A percentile compares a stretch with the other conserved stretches of the same genome.
Evolutionary conservation across 2,797 vertebrate genomes (phyloP).

Genomic region (Mallotus villosus): DNA sequence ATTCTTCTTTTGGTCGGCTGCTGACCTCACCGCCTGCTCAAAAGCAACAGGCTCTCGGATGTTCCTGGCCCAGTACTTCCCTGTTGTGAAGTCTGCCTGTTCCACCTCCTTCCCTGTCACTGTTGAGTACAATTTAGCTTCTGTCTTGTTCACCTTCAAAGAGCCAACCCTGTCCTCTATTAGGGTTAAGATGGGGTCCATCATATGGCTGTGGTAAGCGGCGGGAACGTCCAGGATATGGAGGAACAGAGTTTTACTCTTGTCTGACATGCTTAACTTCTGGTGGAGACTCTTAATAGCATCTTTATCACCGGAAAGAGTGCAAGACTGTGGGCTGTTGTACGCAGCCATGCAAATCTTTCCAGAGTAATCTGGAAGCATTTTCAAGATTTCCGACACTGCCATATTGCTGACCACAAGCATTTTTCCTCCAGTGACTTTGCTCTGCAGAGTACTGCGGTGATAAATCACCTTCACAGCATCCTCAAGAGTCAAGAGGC

Average conservation of each 20-base stretch:
- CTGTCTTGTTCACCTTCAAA: slow-evolving; percentile 62
- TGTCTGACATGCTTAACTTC: slow-evolving; percentile 63
- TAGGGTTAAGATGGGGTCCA: slow-evolving; percentile 78
- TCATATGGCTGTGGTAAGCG: slow-evolving; percentile 86
- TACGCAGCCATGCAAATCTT: slow-evolving; percentile 79
- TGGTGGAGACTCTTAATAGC: slow-evolving; percentile 65
- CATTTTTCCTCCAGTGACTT: slow-evolving; percentile 81
- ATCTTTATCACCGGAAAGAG: slow-evolving; percentile 80
- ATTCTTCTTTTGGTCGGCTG: slow-evolving; percentile 65
- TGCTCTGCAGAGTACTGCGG: slow-evolving; percentile 78
- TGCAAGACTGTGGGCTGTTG: slow-evolving; percentile 84
- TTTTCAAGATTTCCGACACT: slow-evolving; percentile 70
- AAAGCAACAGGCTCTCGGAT: slow-evolving; percentile 80
- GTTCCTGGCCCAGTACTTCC: slow-evolving; percentile 82
- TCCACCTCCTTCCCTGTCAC: slow-evolving; percentile 74
- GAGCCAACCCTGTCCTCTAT: slow-evolving; percentile 64
- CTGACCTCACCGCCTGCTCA: slow-evolving; percentile 69
- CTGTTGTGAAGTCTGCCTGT: slow-evolving; percentile 73
- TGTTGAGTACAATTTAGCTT: slow-evolving; percentile 80
- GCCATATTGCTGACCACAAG: slow-evolving; percentile 82
- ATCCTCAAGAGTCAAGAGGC: slow-evolving; percentile 81
- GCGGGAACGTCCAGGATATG: slow-evolving; percentile 75
- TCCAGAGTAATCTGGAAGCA: slow-evolving; percentile 61
- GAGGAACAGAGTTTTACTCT: slow-evolving; percentile 77
- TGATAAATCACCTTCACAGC: slow-evolving; percentile 82